Conservation (phyloP, 2,888 invertebrate genomes). For the Himalopsyche anomala region DNA sequence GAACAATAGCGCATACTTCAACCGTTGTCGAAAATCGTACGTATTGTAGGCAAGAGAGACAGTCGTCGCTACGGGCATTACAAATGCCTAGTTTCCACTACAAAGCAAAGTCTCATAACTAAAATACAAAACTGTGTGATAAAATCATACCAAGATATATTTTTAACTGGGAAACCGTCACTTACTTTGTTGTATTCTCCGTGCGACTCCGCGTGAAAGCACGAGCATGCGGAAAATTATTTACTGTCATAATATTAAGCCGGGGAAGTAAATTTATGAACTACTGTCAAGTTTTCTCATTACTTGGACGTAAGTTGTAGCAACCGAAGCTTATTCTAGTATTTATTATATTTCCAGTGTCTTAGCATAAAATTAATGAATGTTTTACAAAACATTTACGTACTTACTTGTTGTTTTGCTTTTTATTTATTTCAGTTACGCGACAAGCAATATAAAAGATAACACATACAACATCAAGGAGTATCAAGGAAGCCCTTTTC, state of each 20-base stretch:
- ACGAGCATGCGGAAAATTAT: not conserved
- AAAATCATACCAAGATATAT: not conserved
- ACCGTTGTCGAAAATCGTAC: too few species aligned
- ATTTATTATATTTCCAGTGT: too few species aligned
- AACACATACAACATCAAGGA: too few species aligned
- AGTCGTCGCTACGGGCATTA: slow-evolving; percentile 11
- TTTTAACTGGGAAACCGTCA: not conserved
- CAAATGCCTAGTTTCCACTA: slow-evolving; percentile 14
- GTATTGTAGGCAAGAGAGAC: not conserved
- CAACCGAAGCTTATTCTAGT: too few species aligned
- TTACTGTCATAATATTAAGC: slow-evolving; percentile 1
- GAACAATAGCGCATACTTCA: too few species aligned
- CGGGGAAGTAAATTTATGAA: not conserved
- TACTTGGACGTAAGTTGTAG: not conserved
- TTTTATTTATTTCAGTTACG: too few species aligned
- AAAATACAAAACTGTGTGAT: not conserved
- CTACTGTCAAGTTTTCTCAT: slow-evolving; percentile 13
- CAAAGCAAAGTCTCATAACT: not conserved
- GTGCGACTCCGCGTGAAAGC: not conserved
- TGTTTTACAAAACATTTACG: too few species aligned
- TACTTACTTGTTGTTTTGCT: too few species aligned
- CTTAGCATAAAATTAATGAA: too few species aligned
- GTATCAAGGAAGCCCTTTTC: too few species aligned
- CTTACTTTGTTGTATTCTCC: not conserved
- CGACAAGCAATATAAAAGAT: too few species aligned